Percentiles rank a stretch among this genome's conserved stretches.
phyloP scores from a whole-genome alignment of 2,797 vertebrate species.

The Coregonus suidteri region DNA sequence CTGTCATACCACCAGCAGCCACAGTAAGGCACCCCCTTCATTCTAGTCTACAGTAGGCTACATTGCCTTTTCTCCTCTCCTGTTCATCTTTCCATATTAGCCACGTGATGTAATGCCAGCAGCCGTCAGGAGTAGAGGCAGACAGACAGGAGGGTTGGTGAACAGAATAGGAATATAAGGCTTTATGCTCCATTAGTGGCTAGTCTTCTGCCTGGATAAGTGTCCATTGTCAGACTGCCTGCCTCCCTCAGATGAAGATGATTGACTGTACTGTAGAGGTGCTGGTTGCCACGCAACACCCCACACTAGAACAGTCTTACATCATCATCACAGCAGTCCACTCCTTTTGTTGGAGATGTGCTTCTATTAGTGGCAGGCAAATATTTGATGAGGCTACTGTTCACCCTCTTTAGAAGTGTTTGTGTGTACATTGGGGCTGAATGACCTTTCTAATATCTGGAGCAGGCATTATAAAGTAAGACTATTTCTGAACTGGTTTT shows the following conservation, averaged over 20 bases:
- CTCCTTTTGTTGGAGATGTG: constrained; percentile 41
- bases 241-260: constrained; percentile 41
- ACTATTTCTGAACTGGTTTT: background rate
- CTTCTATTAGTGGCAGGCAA: constrained; percentile 30
- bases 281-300: constrained; percentile 54
- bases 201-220: constrained; percentile 59
- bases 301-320: constrained; percentile 48
- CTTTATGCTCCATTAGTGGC: constrained; percentile 76
- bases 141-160: constrained; percentile 37
- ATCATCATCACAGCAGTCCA: constrained; percentile 39
- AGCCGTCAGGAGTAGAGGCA: constrained; percentile 43
- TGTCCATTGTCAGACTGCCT: constrained; percentile 66
- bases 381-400: background rate
- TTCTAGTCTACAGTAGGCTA: constrained; percentile 1
- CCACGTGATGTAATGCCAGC: constrained; percentile 64
- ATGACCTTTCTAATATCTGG: background rate
- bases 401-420: background rate
- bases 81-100: constrained; percentile 27
- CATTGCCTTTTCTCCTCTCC: constrained; percentile 8
- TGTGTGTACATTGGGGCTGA: background rate
- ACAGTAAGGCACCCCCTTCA: constrained; percentile 2
- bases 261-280: constrained; percentile 53
- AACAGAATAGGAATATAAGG: constrained; percentile 56
- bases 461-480: background rate
- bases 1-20: constrained; percentile 8